Evolutionary conservation across 2,888 invertebrate species (phyloP).

Genomic region (Scaeva pyrastri): DNA sequence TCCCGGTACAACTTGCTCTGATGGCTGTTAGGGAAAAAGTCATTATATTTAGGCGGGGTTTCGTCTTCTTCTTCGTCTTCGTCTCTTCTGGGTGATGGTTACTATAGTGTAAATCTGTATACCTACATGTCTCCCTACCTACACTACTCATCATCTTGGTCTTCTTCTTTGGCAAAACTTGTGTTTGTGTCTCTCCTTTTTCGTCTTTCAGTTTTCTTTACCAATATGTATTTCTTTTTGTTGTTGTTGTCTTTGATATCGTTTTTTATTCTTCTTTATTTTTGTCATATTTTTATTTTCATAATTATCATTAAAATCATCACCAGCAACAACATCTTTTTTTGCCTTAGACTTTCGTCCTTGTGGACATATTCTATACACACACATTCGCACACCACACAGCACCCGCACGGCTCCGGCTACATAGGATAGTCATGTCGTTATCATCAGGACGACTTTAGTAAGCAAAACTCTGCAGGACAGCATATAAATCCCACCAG

Average conservation of each 20-base stretch:
- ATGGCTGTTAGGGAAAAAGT: slow-evolving; percentile 51
- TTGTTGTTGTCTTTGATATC: background rate
- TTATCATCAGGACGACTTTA: slow-evolving; percentile 50
- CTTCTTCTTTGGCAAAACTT: slow-evolving; percentile 40
- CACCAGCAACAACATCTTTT: slow-evolving; percentile 57
- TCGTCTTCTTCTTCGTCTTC: slow-evolving; percentile 39
- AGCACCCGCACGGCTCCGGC: no score
- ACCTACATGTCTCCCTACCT: background rate
- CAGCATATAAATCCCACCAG: slow-evolving; percentile 23
- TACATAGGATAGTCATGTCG: slow-evolving; percentile 1
- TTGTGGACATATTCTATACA: slow-evolving; percentile 17
- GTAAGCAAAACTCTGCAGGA: slow-evolving; percentile 39
- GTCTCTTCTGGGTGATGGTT: background rate
- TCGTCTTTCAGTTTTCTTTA: slow-evolving; percentile 26
- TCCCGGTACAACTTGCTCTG: slow-evolving; percentile 56
- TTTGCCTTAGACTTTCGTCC: slow-evolving; percentile 41
- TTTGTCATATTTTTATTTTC: slow-evolving; percentile 44
- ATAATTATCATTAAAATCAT: slow-evolving; percentile 71
- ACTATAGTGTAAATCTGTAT: background rate
- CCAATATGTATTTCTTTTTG: slow-evolving; percentile 25
- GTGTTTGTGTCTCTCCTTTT: slow-evolving; percentile 29
- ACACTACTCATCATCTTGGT: slow-evolving; percentile 1
- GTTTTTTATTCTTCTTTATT: background rate
- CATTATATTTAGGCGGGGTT: slow-evolving; percentile 73
- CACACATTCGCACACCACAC: background rate